Base-by-base conservation (phyloP, 1,140 invertebrate genomes). In the Philaenus spumarius region DNA sequence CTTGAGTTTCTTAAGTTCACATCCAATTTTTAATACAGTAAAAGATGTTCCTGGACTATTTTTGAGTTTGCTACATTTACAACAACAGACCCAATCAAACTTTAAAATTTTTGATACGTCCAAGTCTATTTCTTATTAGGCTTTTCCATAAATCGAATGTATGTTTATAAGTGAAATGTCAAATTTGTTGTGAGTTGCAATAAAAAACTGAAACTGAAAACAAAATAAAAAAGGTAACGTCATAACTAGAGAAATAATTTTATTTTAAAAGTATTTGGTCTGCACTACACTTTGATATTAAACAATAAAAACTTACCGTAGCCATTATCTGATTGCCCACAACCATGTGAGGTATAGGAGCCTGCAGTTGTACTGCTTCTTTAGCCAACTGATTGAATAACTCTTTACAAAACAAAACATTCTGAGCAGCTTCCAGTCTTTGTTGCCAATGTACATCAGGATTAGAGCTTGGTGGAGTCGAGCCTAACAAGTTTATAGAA, bases 371-470 rank as follows among this genome's bases (percentile, higher is more conserved):
- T 3, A 97, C 93, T 0, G 95, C 95, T 73, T 98, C 95, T 60
- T 91, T 85, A 0, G 95, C 94, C 30, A 98, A 75, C 69, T 97
- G 90, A 60, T 90, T 90, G 71, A 98, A 97, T 2, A 98, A 72
- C 75, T 98, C 95, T 77, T 97, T 97, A 72, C 95, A 98, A 74
- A 97, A 98, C 2, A 97, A 74, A 26, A 97, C 94, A 76, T 97
- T 98, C 69, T 98, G 95, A 0, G 95, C 95, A 1, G 90, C 89
- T 73, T 98, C 95, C 6, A 98, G 74, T 69, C 93, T 93, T 65
- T 93, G 89, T 66, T 97, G 93, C 95, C 95, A 98, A 69, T 91
- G 86, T 42, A 86, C 80, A 62, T 93, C 90, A 0, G 85, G 77
- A 20, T 82, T 83, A 0, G 85, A 79, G 9, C 85, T 82, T 26